A percentile compares a stretch with the other conserved stretches of the same genome.
Conservation (phyloP, 2,797 vertebrate species). For the Spinus olivaceus region DNA sequence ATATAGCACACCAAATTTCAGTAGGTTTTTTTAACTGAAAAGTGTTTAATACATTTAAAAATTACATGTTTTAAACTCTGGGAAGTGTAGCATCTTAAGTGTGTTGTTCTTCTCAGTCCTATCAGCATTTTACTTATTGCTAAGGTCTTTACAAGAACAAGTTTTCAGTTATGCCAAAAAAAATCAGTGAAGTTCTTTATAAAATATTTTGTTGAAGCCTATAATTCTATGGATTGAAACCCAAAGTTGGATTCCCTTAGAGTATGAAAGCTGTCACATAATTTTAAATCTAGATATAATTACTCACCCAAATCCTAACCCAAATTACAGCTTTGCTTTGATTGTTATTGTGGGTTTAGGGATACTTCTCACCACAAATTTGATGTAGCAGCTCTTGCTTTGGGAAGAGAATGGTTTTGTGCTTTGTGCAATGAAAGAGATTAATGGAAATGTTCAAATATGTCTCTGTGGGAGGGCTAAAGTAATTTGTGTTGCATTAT, state of each 20-base stretch:
- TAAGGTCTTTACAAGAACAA: neutral
- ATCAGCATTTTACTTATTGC: neutral
- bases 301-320: neutral
- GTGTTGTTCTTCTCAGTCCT: neutral
- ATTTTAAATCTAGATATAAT: neutral
- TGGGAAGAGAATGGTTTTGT: neutral
- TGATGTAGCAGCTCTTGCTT: neutral
- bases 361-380: neutral
- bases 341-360: neutral
- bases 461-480: neutral
- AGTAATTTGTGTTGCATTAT: neutral
- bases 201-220: neutral
- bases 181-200: neutral
- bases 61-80: neutral
- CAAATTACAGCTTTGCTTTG: neutral
- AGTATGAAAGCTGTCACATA: neutral
- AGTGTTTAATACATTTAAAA: neutral
- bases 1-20: neutral
- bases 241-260: neutral
- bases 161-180: neutral
- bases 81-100: neutral
- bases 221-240: neutral
- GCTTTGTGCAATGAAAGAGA: neutral
- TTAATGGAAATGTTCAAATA: neutral
- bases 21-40: neutral